A percentile compares a stretch with the other conserved stretches of the same genome.
These are phyloP conservation scores for Girardinus metallicus DNA, from an alignment of 2,797 vertebrate species.

Conservation along the genomic window DNA sequence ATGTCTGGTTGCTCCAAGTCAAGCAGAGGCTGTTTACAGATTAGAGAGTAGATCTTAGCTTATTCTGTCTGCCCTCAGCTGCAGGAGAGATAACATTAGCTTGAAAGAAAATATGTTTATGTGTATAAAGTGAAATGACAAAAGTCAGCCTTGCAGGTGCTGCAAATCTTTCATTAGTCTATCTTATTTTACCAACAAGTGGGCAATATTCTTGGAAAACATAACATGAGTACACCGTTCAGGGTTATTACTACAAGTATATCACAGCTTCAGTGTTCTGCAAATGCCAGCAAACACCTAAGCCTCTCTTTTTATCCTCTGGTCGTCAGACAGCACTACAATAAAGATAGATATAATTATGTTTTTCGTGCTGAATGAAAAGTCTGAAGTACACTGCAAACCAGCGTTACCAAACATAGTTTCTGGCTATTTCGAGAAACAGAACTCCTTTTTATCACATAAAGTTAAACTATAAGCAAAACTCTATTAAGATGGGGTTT, in stretches of 20 bases:
- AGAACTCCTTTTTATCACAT: background rate
- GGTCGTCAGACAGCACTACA: background rate
- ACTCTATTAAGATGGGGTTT: background rate
- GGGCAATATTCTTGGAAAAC: background rate
- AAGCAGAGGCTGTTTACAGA: conserved; percentile 2
- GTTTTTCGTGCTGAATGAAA: background rate
- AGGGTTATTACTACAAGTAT: background rate
- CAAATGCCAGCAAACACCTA: background rate
- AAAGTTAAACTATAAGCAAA: background rate
- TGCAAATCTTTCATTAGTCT: background rate
- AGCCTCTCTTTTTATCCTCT: background rate
- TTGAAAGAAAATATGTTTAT: background rate
- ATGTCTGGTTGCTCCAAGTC: background rate
- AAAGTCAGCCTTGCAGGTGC: background rate
- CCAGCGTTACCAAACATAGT: background rate
- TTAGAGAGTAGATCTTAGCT: background rate
- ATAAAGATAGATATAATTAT: conserved; percentile 1
- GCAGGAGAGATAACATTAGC: background rate
- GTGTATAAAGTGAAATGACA: background rate
- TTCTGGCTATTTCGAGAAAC: background rate
- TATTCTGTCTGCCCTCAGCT: background rate
- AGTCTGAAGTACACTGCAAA: background rate
- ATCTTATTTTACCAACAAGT: background rate
- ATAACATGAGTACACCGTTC: background rate
- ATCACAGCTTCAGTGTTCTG: background rate